Evolutionary conservation across 1,140 invertebrate species (phyloP).

Genomic region (Solenopsis fugax): DNA sequence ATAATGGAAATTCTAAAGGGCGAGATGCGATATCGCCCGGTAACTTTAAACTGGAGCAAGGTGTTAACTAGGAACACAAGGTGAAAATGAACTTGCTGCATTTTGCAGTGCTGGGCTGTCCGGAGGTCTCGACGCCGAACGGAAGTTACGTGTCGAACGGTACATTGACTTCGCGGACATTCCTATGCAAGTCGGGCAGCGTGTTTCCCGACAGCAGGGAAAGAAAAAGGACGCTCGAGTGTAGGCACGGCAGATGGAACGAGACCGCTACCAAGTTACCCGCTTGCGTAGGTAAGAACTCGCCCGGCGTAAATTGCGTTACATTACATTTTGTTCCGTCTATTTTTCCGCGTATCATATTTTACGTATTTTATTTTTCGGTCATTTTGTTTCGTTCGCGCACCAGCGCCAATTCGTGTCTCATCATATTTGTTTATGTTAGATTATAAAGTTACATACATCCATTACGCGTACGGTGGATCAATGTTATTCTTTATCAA

Average conservation of each 20-base stretch:
- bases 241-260: slow-evolving; percentile 82
- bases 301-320: neutral
- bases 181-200: slow-evolving; percentile 80
- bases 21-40: neutral
- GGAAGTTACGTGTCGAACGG: slow-evolving; percentile 82
- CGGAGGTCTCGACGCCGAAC: slow-evolving; percentile 79
- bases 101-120: slow-evolving; percentile 81
- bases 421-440: neutral
- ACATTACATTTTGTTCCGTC: neutral
- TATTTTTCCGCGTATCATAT: neutral
- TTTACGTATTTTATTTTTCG: neutral
- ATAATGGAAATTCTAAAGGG: slow-evolving; percentile 10
- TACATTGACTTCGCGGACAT: slow-evolving; percentile 82
- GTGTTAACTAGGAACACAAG: neutral
- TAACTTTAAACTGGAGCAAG: slow-evolving; percentile 6
- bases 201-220: slow-evolving; percentile 83
- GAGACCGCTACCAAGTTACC: slow-evolving; percentile 81
- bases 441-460: neutral
- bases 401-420: neutral
- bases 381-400: neutral
- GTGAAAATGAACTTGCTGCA: slow-evolving; percentile 40
- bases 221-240: slow-evolving; percentile 80
- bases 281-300: slow-evolving; percentile 79
- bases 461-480: neutral
- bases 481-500: neutral